A percentile compares a stretch with the other conserved stretches of the same genome.
Conservation (phyloP, 2,797 vertebrate species). For the Falco columbarius region DNA sequence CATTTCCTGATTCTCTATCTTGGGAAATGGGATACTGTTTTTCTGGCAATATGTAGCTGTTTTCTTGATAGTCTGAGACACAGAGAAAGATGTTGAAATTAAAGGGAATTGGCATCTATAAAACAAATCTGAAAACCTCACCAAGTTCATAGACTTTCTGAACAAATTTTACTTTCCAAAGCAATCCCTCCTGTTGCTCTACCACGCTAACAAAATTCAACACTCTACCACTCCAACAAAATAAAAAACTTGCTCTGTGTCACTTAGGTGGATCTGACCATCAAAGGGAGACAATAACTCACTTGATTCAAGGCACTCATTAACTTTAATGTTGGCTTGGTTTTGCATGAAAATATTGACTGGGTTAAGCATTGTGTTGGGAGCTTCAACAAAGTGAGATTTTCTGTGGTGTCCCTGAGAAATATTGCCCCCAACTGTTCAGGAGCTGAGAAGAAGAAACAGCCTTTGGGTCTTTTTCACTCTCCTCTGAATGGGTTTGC, state of each 20-base stretch:
- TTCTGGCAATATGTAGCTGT: background rate
- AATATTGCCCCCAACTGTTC: background rate
- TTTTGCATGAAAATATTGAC: background rate
- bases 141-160: background rate
- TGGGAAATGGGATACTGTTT: constrained; percentile 30
- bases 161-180: background rate
- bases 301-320: background rate
- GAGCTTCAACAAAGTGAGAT: background rate
- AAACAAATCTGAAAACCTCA: background rate
- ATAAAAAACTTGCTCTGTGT: background rate
- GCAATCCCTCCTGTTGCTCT: background rate
- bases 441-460: background rate
- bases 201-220: background rate
- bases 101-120: background rate
- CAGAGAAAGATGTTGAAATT: background rate
- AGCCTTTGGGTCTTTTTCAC: no score
- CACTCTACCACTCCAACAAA: background rate
- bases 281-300: background rate
- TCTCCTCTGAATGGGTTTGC: background rate
- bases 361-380: background rate
- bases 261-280: background rate
- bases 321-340: background rate
- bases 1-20: background rate
- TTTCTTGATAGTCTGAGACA: constrained; percentile 23
- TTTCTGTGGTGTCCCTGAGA: background rate